These are phyloP conservation scores for Etheostoma perlongum DNA, from an alignment of 2,797 vertebrate species.

Conservation along the genomic window DNA sequence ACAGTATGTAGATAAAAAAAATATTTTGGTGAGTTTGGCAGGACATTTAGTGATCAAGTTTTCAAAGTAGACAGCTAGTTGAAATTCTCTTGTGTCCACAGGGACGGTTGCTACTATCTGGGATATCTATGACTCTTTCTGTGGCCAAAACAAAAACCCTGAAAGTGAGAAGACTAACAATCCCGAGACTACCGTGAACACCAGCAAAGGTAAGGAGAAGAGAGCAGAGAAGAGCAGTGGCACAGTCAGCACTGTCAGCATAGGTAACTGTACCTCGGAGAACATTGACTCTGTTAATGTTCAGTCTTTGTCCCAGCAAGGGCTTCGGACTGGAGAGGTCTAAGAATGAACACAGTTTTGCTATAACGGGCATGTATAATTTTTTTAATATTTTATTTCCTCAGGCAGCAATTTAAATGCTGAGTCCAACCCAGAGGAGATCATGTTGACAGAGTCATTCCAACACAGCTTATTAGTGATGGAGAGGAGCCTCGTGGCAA, in stretches of 20 bases:
- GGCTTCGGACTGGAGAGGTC: background rate
- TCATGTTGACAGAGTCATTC: slow-evolving; percentile 86
- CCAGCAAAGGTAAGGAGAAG: background rate
- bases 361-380: background rate
- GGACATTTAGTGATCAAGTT: background rate
- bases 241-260: background rate
- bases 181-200: slow-evolving; percentile 20
- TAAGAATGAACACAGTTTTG: background rate
- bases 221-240: background rate
- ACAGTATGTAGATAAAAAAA: background rate
- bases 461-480: slow-evolving; percentile 85
- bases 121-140: slow-evolving; percentile 86
- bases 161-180: slow-evolving; percentile 29
- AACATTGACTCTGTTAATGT: background rate
- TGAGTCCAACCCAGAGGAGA: slow-evolving; percentile 66
- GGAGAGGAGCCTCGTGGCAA: slow-evolving; percentile 88
- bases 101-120: slow-evolving; percentile 83
- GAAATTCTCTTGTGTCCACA: slow-evolving; percentile 56
- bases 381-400: slow-evolving; percentile 2
- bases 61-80: background rate
- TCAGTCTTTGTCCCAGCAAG: background rate
- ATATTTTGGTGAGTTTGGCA: background rate
- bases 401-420: slow-evolving; percentile 77
- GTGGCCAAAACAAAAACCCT: slow-evolving; percentile 28
- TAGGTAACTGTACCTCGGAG: slow-evolving; percentile 22